Evolutionary conservation across 2,888 invertebrate species (phyloP), one percentile per base, ranked within the genome.

Genomic region (Brachyptera risi): DNA sequence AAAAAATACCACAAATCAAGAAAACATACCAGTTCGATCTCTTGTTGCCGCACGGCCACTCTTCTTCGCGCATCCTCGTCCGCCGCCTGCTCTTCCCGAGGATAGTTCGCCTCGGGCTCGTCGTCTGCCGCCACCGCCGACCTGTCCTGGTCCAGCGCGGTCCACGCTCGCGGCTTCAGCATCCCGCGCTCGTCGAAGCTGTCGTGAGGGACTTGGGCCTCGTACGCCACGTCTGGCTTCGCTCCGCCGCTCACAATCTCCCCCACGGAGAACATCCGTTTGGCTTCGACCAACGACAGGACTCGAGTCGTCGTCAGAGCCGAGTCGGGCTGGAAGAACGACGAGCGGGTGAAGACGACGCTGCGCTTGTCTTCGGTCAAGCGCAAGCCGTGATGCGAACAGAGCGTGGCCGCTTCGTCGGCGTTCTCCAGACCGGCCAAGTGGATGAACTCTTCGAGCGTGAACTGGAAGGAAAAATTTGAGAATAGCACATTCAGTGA

Each of bases 151-250:
- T 54, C 54, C 9, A 9, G 17, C 21, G 35, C 54, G 2, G 15
- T 54, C 35, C 54, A 54, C 1, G 54, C 54, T 9, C 19, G 21
- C 2, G 13, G 3, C 21, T 37, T 54, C 37, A 54, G 17, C 37
- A 54, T 9, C 1, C 54, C 54, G 21, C 21, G 19, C 21, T 13
- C 37, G 37, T 54, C 54, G n/a, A 54, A 54, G 37, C 54, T 54
- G 54, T 54, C 37, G 54, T 54, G 54, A 7, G 54, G 54, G 1
- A 35, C 21, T 13, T 54, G 54, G 13, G 35, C 3, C 5, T 37
- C 21, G 23, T 37, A 54, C 11, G 35, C 54, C 9, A 23, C 9
- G 13, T 35, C 21, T 21, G 37, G 17, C 54, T 31, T 19, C 21
- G 7, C 19, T 2, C 54, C 19, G 2, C 54, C 54, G 37, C 54